Evolutionary conservation across 53 echinoderm and acorn worm genomes (phyloP).

Genomic region (Temnopleurus reevesii): DNA sequence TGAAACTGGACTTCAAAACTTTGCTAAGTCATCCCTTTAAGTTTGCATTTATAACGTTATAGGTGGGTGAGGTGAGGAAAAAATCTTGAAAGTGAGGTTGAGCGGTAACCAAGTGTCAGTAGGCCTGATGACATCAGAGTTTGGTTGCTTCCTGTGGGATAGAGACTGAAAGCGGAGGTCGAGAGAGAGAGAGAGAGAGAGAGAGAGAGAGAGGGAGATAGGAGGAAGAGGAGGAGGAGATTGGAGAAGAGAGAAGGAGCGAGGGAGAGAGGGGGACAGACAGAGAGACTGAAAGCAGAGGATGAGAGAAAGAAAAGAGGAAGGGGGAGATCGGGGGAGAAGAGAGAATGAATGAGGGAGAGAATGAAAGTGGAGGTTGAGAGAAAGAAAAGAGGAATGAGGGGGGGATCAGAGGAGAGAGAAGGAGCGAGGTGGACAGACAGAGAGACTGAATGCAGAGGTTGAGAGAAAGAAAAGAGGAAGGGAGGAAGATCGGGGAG

Average conservation of each 20-base stretch:
- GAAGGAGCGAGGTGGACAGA: background rate
- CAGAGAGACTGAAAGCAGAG: no score
- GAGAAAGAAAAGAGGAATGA: no score
- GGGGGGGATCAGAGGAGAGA: no score
- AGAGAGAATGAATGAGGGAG: no score
- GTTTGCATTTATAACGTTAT: background rate
- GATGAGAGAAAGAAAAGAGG: no score
- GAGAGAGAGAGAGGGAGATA: background rate
- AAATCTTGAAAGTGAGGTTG: background rate
- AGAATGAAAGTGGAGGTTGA: no score
- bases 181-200: background rate
- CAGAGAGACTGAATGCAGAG: background rate
- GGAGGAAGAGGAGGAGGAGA: background rate
- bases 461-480: no score
- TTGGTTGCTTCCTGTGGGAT: constrained; percentile 6
- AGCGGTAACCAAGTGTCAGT: constrained; percentile 6
- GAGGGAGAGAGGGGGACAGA: background rate
- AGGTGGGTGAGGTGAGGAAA: background rate
- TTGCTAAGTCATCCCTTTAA: no score
- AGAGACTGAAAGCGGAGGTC: background rate
- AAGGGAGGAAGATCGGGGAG: no score
- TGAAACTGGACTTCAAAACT: no score
- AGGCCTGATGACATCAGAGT: constrained; percentile 11
- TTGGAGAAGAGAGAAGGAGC: background rate
- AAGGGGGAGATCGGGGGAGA: no score